These are phyloP conservation scores for Hippocampus guttulatus DNA, from an alignment of 2,113 vertebrate species.

Conservation along the genomic window DNA sequence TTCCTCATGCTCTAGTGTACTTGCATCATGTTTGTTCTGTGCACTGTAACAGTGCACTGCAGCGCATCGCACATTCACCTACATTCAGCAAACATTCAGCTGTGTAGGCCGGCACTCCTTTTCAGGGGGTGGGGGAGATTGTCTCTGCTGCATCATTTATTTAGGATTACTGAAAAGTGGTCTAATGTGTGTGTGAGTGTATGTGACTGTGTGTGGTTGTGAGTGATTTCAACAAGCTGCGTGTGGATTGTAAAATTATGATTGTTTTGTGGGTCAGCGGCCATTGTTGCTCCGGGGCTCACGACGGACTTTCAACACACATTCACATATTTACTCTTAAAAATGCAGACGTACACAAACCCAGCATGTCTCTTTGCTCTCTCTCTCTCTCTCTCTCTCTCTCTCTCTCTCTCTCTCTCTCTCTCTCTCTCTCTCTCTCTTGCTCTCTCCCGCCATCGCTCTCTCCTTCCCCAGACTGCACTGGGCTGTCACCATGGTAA, in stretches of 20 bases:
- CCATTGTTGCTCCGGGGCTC: conserved; percentile 43
- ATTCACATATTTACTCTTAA: conserved; percentile 26
- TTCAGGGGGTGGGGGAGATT: conserved; percentile 31
- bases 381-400: no score
- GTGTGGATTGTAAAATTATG: conserved; percentile 43
- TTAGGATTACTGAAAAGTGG: conserved; percentile 63
- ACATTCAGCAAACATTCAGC: conserved; percentile 25
- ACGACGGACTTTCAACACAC: conserved; percentile 54
- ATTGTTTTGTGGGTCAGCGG: conserved; percentile 56
- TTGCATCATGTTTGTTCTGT: conserved; percentile 35
- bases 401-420: no score
- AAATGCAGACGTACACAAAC: conserved; percentile 26
- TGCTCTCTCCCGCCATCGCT: neutral
- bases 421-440: neutral
- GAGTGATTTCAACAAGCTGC: conserved; percentile 9
- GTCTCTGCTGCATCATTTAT: conserved; percentile 55
- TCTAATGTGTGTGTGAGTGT: conserved; percentile 32
- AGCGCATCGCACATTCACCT: conserved; percentile 42
- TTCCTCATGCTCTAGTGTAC: conserved; percentile 17
- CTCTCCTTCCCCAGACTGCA: conserved; percentile 28
- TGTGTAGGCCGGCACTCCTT: conserved; percentile 42
- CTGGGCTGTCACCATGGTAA: conserved; percentile 65
- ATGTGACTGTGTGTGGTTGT: conserved; percentile 18
- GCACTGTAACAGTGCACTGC: conserved; percentile 19
- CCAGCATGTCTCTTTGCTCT: conserved; percentile 4